Percentiles rank a stretch among this genome's conserved stretches.
Conservation (phyloP, 2,888 invertebrate genomes). For the Deilephila porcellus region DNA sequence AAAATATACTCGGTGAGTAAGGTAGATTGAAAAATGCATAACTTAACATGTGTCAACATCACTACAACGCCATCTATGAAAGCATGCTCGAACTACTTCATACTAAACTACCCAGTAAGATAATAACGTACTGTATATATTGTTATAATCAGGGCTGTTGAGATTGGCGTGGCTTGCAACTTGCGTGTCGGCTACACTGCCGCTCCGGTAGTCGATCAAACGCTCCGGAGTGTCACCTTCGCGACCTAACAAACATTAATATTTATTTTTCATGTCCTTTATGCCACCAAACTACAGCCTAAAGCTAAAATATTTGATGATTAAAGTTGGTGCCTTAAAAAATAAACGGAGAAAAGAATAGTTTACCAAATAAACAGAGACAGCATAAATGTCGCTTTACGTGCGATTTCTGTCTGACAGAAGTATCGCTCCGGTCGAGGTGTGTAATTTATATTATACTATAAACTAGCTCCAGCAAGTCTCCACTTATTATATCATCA, state of each 20-base stretch:
- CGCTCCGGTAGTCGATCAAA: constrained; percentile 71
- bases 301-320: too few species aligned
- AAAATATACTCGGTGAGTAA: not conserved
- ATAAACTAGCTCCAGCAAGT: too few species aligned
- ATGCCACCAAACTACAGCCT: too few species aligned
- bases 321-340: too few species aligned
- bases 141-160: constrained; percentile 57
- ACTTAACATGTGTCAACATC: not conserved
- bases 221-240: constrained; percentile 73
- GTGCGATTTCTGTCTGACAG: too few species aligned
- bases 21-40: too few species aligned
- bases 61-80: not conserved
- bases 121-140: constrained; percentile 62
- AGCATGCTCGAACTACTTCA: not conserved
- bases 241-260: constrained; percentile 58
- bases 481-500: too few species aligned
- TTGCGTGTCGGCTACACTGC: constrained; percentile 60
- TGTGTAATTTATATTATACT: too few species aligned
- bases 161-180: constrained; percentile 60
- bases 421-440: too few species aligned
- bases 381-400: too few species aligned
- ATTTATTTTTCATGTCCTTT: not conserved
- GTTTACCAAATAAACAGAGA: too few species aligned
- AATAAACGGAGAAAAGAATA: too few species aligned
- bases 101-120: not conserved